Evolutionary conservation across 2,797 vertebrate genomes (phyloP).

Genomic region (Labeo calbasu): DNA sequence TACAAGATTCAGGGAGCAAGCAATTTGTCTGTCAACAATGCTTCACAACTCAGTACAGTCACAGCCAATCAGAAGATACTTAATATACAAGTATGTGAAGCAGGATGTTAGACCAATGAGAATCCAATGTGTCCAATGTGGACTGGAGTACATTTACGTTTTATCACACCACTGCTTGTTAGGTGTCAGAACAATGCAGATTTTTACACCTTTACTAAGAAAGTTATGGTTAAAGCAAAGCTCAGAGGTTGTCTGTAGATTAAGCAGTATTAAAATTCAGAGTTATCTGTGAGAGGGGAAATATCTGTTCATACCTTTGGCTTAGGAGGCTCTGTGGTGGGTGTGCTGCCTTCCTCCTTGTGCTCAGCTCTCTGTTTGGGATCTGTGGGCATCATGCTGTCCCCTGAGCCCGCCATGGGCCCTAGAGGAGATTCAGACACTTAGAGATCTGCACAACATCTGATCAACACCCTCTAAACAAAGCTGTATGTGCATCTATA

Average conservation of each 20-base stretch:
- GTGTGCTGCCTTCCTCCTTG: conserved; percentile 61
- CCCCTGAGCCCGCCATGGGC: conserved; percentile 61
- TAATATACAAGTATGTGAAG: not conserved
- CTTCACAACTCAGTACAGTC: not conserved
- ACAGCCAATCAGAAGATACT: conserved; percentile 3
- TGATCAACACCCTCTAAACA: conserved; percentile 4
- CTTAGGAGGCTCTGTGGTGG: conserved; percentile 60
- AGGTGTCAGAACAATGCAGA: not conserved
- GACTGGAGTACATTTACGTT: not conserved
- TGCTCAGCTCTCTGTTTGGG: conserved; percentile 68
- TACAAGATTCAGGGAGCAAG: not conserved
- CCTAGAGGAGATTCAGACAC: conserved; percentile 58
- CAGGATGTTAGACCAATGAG: not conserved
- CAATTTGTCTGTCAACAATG: not conserved
- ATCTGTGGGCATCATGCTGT: conserved; percentile 63
- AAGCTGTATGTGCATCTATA: not conserved
- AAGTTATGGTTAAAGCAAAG: conserved; percentile 20
- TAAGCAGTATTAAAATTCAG: not conserved
- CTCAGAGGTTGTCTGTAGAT: conserved; percentile 1
- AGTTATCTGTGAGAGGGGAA: conserved; percentile 21
- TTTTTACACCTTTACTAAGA: not conserved
- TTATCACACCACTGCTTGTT: not conserved
- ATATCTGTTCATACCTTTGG: conserved; percentile 64
- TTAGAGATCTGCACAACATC: conserved; percentile 3
- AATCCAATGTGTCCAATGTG: not conserved